These are phyloP conservation scores for Troilus luridus DNA, from an alignment of 2,888 invertebrate genomes.

Conservation along the genomic window DNA sequence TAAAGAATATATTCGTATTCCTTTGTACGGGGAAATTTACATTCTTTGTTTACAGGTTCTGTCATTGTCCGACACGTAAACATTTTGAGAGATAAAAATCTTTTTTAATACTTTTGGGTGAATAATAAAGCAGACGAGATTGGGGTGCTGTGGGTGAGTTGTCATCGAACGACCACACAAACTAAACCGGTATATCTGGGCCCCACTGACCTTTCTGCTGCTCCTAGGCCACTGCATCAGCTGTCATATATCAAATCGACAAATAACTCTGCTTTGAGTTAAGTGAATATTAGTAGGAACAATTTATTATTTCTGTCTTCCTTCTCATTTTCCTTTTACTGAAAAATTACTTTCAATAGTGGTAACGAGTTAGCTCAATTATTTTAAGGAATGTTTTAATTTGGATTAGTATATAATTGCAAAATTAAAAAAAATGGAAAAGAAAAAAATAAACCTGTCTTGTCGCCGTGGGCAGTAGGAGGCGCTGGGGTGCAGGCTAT, in stretches of 20 bases:
- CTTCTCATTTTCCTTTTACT: not conserved
- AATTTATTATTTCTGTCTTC: not conserved
- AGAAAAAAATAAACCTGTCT: not conserved
- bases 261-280: not conserved
- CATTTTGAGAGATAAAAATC: not conserved
- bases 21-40: too few relatives aligned
- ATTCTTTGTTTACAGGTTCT: not conserved
- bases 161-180: not conserved
- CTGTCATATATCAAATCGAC: not conserved
- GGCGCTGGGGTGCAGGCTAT: not conserved
- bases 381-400: not conserved
- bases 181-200: constrained; percentile 20
- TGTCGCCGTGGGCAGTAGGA: not conserved
- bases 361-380: not conserved
- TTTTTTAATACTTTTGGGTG: not conserved
- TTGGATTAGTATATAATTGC: not conserved
- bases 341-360: not conserved
- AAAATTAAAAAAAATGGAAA: too few relatives aligned
- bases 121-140: not conserved
- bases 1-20: too few relatives aligned
- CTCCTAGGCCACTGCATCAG: not conserved
- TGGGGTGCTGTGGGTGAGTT: not conserved
- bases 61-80: not conserved
- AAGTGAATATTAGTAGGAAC: not conserved
- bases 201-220: constrained; percentile 31